A percentile compares a stretch with the other conserved stretches of the same genome.
Conservation (phyloP, 2,797 vertebrate species). For the Neosalanx taihuensis region DNA sequence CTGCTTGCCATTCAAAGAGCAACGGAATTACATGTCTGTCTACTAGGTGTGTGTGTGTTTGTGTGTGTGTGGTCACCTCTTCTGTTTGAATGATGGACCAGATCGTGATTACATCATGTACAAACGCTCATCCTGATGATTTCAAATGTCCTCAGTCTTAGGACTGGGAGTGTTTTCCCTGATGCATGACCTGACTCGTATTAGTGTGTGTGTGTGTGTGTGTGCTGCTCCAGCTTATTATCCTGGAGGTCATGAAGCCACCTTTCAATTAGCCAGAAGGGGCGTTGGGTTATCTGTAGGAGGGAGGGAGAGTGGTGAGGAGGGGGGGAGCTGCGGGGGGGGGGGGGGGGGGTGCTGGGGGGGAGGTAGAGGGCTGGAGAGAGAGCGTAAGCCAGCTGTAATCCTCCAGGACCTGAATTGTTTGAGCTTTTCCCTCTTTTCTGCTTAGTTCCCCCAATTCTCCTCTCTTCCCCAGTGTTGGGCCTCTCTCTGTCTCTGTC, state of each 20-base stretch:
- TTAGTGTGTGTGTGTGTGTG: constrained; percentile 1
- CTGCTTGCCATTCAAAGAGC: background rate
- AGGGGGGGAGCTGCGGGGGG: background rate
- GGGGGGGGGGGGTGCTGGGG: background rate
- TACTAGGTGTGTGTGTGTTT: constrained; percentile 13
- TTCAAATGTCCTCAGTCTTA: too few species aligned
- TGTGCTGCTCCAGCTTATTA: background rate
- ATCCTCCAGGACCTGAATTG: background rate
- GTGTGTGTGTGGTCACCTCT: constrained; percentile 7
- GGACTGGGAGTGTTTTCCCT: too few species aligned
- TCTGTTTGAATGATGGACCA: background rate
- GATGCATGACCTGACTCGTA: too few species aligned
- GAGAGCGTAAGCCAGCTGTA: background rate
- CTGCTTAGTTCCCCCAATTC: background rate
- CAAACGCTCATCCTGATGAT: too few species aligned
- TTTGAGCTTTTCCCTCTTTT: constrained; percentile 35
- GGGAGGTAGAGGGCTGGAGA: background rate
- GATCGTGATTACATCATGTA: background rate
- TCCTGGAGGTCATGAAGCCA: constrained; percentile 3
- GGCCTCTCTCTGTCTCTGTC: background rate
- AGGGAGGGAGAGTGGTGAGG: background rate
- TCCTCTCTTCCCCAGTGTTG: constrained; percentile 12
- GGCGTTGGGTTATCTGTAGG: background rate
- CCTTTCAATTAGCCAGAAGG: constrained; percentile 8
- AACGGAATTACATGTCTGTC: too few species aligned